Evolutionary conservation across 2,797 vertebrate species (phyloP).

Genomic region (Lagodon rhomboides): DNA sequence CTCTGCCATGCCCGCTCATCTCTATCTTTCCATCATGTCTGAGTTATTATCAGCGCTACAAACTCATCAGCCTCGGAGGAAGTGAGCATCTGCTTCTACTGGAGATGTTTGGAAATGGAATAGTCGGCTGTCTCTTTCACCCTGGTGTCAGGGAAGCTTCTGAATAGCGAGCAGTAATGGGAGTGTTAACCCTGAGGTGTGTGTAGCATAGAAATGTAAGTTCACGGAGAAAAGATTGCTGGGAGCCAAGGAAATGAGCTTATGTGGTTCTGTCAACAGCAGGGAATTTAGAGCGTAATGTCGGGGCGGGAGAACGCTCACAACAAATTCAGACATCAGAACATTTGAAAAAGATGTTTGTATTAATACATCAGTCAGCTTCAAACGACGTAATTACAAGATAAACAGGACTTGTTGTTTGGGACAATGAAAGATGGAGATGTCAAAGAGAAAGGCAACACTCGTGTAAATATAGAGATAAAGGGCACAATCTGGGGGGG

Average conservation of each 20-base stretch:
- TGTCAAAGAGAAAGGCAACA: neutral
- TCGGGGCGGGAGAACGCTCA: conserved; percentile 4
- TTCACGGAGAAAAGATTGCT: conserved; percentile 32
- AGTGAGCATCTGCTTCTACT: conserved; percentile 27
- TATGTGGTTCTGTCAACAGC: neutral
- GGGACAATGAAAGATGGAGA: neutral
- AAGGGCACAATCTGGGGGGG: neutral
- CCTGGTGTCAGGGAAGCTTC: conserved; percentile 28
- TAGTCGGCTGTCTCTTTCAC: conserved; percentile 20
- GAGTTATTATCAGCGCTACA: conserved; percentile 40
- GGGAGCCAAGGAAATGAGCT: conserved; percentile 28
- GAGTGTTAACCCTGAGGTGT: conserved; percentile 48
- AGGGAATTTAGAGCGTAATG: conserved; percentile 26
- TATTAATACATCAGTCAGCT: conserved; percentile 14
- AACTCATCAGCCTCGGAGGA: conserved; percentile 50
- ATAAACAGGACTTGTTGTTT: conserved; percentile 2
- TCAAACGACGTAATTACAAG: conserved; percentile 18
- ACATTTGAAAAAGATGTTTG: conserved; percentile 25
- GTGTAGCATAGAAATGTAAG: conserved; percentile 30
- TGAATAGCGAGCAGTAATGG: conserved; percentile 25
- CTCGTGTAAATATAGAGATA: neutral
- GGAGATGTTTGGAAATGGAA: conserved; percentile 31
- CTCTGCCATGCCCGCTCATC: conserved; percentile 53
- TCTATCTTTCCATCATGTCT: conserved; percentile 48
- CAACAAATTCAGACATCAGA: conserved; percentile 3